Evolutionary conservation across 2,113 vertebrate genomes (phyloP), one percentile per base, ranked within the genome.

Genomic region (Stigmatopora argus): DNA sequence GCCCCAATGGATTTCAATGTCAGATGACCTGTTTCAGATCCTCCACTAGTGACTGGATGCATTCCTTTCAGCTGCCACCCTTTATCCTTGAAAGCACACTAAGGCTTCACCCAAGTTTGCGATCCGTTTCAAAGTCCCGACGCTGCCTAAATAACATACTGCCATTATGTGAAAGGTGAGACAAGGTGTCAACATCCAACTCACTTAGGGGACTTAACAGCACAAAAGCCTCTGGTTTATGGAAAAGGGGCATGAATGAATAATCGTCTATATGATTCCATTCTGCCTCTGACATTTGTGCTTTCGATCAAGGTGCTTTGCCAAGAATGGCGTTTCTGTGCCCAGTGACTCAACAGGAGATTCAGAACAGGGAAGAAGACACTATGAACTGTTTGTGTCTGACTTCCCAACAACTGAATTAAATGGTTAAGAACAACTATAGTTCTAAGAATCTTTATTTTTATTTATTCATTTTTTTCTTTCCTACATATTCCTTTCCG

Each of bases 231-330:
- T 90, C 87, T 89, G 86, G 92, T 93, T 98, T 97, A 97, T 93
- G 92, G 95, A 96, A 97, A 98, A 89, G 91, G 83, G 87, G 84
- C 93, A 97, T 98, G 95, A 96, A 98, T 98, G 94, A 96, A 95
- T 96, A 95, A 97, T 97, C 90, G 93, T 92, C 92, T 94, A 94
- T 96, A 95, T 93, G 95, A 92, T 93, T 96, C 80, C 63, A 80
- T 74, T 84, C 73, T 71, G 89, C 82, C 87, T 67, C 62, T 78
- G 73, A 52, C 78, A 87, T 85, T 85, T 90, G 90, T 89, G 88
- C 91, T 88, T 88, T 92, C 81, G 90, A 89, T 93, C 91, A 90
- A 14, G 89, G 91, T 90, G 90, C 73, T 85, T 76, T 81, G 64
- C 69, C 78, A 72, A 71, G 21, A 69, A 75, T 80, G 78, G 86